phyloP scores from a whole-genome alignment of 37 sponge, comb jelly and placozoan species.

The Bolinopsis microptera region DNA sequence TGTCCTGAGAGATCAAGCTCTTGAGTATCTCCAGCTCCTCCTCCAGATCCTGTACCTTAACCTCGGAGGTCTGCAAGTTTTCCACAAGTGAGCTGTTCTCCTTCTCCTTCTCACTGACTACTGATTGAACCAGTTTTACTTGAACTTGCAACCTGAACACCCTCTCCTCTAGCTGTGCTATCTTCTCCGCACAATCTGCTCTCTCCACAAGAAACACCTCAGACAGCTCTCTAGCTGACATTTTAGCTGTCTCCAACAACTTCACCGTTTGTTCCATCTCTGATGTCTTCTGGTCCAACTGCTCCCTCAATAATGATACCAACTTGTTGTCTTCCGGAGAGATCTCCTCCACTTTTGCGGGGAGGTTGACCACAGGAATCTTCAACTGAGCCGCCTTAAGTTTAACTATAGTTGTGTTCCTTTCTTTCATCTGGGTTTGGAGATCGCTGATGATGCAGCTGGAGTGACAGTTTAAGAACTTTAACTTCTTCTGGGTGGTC shows the following conservation, averaged over 20 bases:
- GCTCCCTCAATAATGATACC: not conserved
- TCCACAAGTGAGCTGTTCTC: not conserved
- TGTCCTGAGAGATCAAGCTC: not conserved
- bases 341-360: not conserved
- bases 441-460: constrained; percentile 7
- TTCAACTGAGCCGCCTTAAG: not conserved
- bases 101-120: not conserved
- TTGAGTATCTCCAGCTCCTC: not conserved
- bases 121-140: not conserved
- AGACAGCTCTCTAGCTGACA: not conserved
- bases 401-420: not conserved
- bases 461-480: not conserved
- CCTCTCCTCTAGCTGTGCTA: not conserved
- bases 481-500: not conserved
- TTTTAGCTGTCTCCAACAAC: not conserved
- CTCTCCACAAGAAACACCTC: constrained; percentile 10
- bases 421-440: not conserved
- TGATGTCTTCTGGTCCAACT: not conserved
- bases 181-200: not conserved
- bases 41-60: not conserved
- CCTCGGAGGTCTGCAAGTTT: not conserved
- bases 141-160: not conserved
- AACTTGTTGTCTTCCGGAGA: not conserved
- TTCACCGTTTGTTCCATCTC: not conserved
- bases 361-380: no score